Evolutionary conservation across 2,113 vertebrate species (phyloP), one percentile per base, ranked within the genome.

Genomic region (Lates calcarifer): DNA sequence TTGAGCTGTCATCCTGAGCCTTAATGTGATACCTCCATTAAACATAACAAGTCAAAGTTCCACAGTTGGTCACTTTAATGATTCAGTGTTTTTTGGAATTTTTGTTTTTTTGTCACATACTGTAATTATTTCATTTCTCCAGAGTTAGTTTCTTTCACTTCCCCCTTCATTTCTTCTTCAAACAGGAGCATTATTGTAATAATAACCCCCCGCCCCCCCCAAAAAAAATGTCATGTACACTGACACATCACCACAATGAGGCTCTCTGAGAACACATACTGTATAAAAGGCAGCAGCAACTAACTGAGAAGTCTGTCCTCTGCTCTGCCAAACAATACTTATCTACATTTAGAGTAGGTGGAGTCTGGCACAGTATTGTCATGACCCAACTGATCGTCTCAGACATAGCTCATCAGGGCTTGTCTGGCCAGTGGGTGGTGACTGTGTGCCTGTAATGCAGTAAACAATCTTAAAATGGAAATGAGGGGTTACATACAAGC

Each of bases 361-460:
- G 73, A 73, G 76, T 74, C 80, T 68, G 71, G 73, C 3, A 5
- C 63, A 39, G 65, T 26, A 20, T 24, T 22, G 66, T 77, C 69
- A 58, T 68, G 77, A 69, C 41, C 31, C 24, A 26, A 56, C 74
- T 51, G 61, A 47, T 78, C 3, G 24, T 61, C 75, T 70, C 77
- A 86, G 83, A 90, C 83, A 29, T 79, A 83, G 64, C 87, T 87
- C 87, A 89, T 70, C 68, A 2, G 3, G 28, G 67, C 61, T 70
- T 4, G 79, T 81, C 86, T 85, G 75, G 74, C 75, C 60, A 43
- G 74, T 17, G 77, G 82, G 86, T 63, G 69, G 61, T 83, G 51
- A 80, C 58, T 12, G 56, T 53, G 57, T 10, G 10, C 24, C 60
- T 75, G 56, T 45, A 35, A 74, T 37, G 18, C 45, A 57, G 18